Base-by-base conservation (phyloP, 2,113 vertebrate genomes). In the Leuciscus idus region DNA sequence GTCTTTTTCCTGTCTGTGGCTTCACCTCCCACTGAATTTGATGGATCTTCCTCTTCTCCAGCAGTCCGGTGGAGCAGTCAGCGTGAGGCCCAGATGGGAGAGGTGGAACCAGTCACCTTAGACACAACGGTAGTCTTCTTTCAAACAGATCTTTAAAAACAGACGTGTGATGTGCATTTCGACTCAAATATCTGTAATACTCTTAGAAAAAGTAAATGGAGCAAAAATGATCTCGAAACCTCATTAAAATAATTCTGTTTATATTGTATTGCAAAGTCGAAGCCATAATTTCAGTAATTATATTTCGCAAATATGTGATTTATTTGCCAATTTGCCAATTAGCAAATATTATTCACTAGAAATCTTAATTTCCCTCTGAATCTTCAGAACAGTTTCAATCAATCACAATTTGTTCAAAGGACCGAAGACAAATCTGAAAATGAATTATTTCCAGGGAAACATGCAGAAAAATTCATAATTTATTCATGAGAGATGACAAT, bases 21-120 rank as follows among this genome's bases (percentile, higher is more conserved):
- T 82, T 73, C 62, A 81, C 77, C 78, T 88, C 72, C 83, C 83
- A 79, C 89, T 83, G 87, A 83, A 82, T 87, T 85, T 85, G 88
- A 89, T 79, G 76, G 78, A 87, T 87, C 62, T 73, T 70, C 50
- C 66, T 81, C 70, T 79, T 72, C 62, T 10, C 43, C 43, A 33
- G 39, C 50, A 15, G 79, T 85, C 83, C 79, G 81, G n/a, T 74
- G 78, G 72, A 79, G 81, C 78, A 73, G 62, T 84, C 82, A 86
- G 82, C 79, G 33, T 77, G 28, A 86, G 39, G 66, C 28, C 43
- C 88, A 78, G 83, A 87, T 86, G 86, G 84, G 62, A 77, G 52
- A 87, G 82, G 64, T 61, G 70, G 64, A 75, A 46, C 33, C 84
- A 30, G 43, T 77, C 77, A 85, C 84, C 81, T 59, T n/a, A 84